phyloP scores from a whole-genome alignment of 1,140 invertebrate species.

The Mesaphorura yosii region DNA sequence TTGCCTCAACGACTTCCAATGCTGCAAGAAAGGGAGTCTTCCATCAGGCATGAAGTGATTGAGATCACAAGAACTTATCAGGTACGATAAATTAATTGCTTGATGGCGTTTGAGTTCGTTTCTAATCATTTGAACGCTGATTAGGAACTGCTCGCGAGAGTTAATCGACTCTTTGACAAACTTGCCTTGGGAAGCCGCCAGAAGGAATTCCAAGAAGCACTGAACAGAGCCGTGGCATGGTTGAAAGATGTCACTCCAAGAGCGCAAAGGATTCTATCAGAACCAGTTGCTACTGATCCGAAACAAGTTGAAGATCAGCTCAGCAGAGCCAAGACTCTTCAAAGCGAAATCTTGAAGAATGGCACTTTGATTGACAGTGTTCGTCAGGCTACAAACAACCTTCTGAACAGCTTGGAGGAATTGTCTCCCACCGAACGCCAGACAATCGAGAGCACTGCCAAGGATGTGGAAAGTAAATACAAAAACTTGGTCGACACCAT shows the following conservation, averaged over 20 bases:
- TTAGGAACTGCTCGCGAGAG: slow-evolving; percentile 57
- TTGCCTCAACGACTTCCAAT: slow-evolving; percentile 65
- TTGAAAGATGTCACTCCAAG: slow-evolving; percentile 55
- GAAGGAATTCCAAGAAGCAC: slow-evolving; percentile 65
- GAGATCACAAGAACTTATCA: slow-evolving; percentile 44
- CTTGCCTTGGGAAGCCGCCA: slow-evolving; percentile 65
- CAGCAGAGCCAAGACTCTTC: slow-evolving; percentile 64
- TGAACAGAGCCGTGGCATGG: slow-evolving; percentile 74
- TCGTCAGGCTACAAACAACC: slow-evolving; percentile 53
- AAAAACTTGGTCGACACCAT: slow-evolving; percentile 56
- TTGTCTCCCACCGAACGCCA: slow-evolving; percentile 61
- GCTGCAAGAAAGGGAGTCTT: slow-evolving; percentile 58
- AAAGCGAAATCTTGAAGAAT: slow-evolving; percentile 75
- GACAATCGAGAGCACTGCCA: slow-evolving; percentile 63
- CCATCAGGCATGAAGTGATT: slow-evolving; percentile 56
- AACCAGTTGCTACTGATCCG: slow-evolving; percentile 72
- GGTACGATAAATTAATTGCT: neutral
- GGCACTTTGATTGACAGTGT: slow-evolving; percentile 69
- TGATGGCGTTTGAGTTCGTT: neutral
- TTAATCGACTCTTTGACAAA: slow-evolving; percentile 67
- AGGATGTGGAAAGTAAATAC: slow-evolving; percentile 64
- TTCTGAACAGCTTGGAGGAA: slow-evolving; percentile 64
- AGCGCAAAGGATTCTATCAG: slow-evolving; percentile 51
- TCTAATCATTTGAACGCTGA: slow-evolving; percentile 9
- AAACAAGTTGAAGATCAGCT: slow-evolving; percentile 78